Conservation (phyloP, 1,140 invertebrate genomes). For the Protaetia brevitarsis region DNA sequence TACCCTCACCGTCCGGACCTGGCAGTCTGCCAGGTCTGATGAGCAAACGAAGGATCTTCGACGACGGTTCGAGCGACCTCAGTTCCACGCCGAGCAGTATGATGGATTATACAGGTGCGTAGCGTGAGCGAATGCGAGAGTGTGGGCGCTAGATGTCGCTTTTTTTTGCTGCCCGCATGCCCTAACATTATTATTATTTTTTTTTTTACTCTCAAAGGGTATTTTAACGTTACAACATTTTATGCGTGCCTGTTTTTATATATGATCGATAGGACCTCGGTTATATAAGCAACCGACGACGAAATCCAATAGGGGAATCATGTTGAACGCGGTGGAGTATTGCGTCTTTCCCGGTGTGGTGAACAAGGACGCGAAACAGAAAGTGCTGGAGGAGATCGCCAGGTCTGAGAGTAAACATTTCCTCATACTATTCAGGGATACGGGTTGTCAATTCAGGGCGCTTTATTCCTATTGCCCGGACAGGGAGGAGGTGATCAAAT, state of each 20-base stretch:
- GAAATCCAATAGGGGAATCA: conserved; percentile 95
- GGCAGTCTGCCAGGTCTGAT: conserved; percentile 79
- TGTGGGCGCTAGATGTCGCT: background rate
- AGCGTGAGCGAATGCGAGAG: background rate
- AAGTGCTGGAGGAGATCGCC: conserved; percentile 92
- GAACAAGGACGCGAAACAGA: conserved; percentile 88
- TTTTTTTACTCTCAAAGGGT: background rate
- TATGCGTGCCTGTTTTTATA: background rate
- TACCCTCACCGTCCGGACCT: conserved; percentile 73
- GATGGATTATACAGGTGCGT: conserved; percentile 81
- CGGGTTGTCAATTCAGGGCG: conserved; percentile 95
- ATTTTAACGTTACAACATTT: background rate
- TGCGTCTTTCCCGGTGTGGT: conserved; percentile 97
- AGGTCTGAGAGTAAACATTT: conserved; percentile 96
- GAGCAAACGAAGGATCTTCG: conserved; percentile 68
- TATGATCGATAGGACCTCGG: conserved; percentile 71
- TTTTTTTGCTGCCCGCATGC: too few species aligned
- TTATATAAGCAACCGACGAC: conserved; percentile 95
- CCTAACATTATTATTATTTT: background rate
- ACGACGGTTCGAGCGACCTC: conserved; percentile 83
- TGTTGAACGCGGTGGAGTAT: conserved; percentile 97
- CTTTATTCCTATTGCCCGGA: conserved; percentile 96
- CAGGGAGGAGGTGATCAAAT: conserved; percentile 83
- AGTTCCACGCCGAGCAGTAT: conserved; percentile 68
- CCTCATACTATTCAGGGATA: conserved; percentile 95